A percentile compares a stretch with the other conserved stretches of the same genome.
Conservation (phyloP, 1,140 invertebrate species). For the Trichogramma pretiosum region DNA sequence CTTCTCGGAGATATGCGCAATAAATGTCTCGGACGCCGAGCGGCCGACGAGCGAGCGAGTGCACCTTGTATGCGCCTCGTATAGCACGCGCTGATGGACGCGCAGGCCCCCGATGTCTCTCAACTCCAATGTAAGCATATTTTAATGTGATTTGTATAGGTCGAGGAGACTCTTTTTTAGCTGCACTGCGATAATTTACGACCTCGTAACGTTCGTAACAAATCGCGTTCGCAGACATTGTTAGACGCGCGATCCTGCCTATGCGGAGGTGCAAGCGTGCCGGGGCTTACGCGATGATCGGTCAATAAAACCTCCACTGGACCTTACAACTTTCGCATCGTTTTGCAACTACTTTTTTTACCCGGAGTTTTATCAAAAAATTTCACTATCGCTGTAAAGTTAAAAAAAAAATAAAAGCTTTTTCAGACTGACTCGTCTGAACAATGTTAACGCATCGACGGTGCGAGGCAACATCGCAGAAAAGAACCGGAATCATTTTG, state of each 20-base stretch:
- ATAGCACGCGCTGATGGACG: background rate
- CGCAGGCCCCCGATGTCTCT: no score
- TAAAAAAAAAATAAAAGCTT: no score
- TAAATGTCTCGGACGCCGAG: no score
- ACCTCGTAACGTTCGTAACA: constrained; percentile 36
- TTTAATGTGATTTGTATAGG: constrained; percentile 32
- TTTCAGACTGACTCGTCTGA: no score
- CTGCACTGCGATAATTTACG: constrained; percentile 34
- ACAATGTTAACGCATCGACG: no score
- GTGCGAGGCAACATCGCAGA: no score
- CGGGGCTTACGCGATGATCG: constrained; percentile 24
- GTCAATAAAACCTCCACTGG: constrained; percentile 35
- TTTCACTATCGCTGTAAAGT: no score
- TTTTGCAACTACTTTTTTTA: background rate
- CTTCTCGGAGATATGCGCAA: no score
- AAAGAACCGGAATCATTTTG: no score
- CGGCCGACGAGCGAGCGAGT: no score
- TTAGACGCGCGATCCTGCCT: no score
- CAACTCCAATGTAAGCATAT: constrained; percentile 22
- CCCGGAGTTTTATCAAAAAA: background rate
- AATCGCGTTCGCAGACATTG: constrained; percentile 42
- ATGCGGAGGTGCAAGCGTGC: no score
- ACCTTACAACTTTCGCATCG: constrained; percentile 10
- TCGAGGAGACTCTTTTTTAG: constrained; percentile 13
- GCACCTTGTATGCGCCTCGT: constrained; percentile 5